Percentiles rank a stretch among this genome's conserved stretches.
Conservation (phyloP, 2,113 vertebrate genomes). For the Scomber japonicus region DNA sequence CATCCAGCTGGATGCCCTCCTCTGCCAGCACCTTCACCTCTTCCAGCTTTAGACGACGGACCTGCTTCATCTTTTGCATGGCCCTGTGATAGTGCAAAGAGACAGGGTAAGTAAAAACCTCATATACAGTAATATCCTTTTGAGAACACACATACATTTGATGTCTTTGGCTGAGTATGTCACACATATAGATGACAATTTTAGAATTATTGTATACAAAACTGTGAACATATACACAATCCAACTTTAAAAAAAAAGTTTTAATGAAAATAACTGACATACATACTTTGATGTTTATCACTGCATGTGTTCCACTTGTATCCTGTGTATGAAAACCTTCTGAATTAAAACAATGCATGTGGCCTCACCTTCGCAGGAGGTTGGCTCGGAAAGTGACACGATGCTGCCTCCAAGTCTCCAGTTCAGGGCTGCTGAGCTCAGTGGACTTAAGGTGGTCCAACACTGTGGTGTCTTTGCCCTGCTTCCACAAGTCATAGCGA, state of each 20-base stretch:
- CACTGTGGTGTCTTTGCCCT: conserved; percentile 90
- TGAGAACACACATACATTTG: not conserved
- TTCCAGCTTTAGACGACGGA: conserved; percentile 92
- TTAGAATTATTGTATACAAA: too few species aligned
- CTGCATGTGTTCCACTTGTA: not conserved
- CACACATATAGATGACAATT: too few species aligned
- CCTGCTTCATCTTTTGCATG: conserved; percentile 90
- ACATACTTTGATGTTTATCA: not conserved
- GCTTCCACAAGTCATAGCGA: conserved; percentile 95
- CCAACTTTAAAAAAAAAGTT: too few species aligned
- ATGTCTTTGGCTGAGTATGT: too few species aligned
- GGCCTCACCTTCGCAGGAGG: conserved; percentile 88
- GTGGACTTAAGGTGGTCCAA: conserved; percentile 94
- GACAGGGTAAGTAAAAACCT: not conserved
- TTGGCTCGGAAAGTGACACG: conserved; percentile 87
- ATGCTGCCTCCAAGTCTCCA: conserved; percentile 91
- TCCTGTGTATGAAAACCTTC: not conserved
- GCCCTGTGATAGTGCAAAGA: conserved; percentile 80
- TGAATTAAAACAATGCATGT: not conserved
- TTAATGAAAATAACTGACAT: not conserved
- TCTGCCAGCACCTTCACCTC: conserved; percentile 91
- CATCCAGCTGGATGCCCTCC: conserved; percentile 84
- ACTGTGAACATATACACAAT: too few species aligned
- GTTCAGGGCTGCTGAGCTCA: conserved; percentile 88
- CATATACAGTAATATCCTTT: not conserved